Conservation (phyloP, 2,888 invertebrate genomes). For the Chrysomela aeneicollis region DNA sequence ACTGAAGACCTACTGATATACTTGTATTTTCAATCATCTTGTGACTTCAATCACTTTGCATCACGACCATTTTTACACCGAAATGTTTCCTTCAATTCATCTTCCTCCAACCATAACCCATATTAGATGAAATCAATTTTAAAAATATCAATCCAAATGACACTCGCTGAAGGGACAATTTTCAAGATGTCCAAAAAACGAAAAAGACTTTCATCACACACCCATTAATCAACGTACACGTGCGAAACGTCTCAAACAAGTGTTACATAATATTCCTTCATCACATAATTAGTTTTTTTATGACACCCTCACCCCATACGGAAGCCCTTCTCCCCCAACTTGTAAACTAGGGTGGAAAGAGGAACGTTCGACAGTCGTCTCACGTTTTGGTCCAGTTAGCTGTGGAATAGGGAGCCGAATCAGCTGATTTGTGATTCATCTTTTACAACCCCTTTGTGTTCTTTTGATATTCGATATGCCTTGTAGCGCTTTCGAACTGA, state of each 20-base stretch:
- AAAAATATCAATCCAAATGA: background rate
- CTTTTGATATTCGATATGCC: conserved; percentile 41
- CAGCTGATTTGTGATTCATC: conserved; percentile 57
- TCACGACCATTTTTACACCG: too few relatives aligned
- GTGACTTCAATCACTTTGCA: too few relatives aligned
- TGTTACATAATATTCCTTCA: conserved; percentile 49
- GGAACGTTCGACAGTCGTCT: conserved; percentile 55
- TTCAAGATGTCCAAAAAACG: background rate
- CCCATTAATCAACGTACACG: conserved; percentile 47
- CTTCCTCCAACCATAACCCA: too few relatives aligned
- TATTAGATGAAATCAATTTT: too few relatives aligned
- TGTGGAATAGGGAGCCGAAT: conserved; percentile 50
- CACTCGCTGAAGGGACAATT: background rate
- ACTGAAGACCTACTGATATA: too few relatives aligned
- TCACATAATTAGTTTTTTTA: conserved; percentile 52
- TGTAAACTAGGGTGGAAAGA: conserved; percentile 40
- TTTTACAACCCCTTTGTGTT: conserved; percentile 36
- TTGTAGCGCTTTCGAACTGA: conserved; percentile 29
- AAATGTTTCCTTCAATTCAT: too few relatives aligned
- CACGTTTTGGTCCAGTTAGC: conserved; percentile 60
- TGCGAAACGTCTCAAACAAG: conserved; percentile 47
- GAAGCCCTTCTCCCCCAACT: conserved; percentile 33
- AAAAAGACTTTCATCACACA: conserved; percentile 32
- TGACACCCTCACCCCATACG: conserved; percentile 39
- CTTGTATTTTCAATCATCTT: too few relatives aligned